phyloP scores from a whole-genome alignment of 92 coral and sea anemone genomes.

The Porites divaricata region DNA sequence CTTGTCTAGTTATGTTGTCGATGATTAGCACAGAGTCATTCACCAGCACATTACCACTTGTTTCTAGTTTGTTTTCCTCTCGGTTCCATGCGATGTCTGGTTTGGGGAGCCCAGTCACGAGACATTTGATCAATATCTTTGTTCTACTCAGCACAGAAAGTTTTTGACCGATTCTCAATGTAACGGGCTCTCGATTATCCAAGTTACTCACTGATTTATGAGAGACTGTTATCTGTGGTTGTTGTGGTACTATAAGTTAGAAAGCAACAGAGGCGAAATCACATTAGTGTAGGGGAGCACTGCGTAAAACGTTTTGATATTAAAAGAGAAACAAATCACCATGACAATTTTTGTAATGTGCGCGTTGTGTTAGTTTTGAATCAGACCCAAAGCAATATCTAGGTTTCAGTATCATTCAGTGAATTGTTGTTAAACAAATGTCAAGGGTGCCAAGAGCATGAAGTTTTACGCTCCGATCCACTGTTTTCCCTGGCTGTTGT shows the following conservation, averaged over 20 bases:
- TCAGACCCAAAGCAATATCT: no score
- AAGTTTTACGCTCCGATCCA: no score
- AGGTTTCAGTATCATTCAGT: no score
- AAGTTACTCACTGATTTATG: conserved; percentile 61
- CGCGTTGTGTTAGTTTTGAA: no score
- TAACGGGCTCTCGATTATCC: conserved; percentile 53
- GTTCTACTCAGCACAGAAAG: conserved; percentile 72
- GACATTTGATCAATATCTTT: conserved; percentile 80
- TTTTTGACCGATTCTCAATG: conserved; percentile 72
- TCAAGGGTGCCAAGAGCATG: no score
- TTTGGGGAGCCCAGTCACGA: conserved; percentile 82
- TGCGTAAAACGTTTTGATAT: no score
- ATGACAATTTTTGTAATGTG: no score
- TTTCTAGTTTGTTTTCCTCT: conserved; percentile 39
- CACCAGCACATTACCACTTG: conserved; percentile 48
- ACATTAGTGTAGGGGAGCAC: no score
- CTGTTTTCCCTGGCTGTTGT: no score
- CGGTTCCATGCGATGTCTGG: conserved; percentile 86
- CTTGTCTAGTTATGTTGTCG: conserved; percentile 27
- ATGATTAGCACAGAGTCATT: conserved; percentile 42
- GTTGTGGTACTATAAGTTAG: conserved; percentile 61
- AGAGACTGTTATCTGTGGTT: conserved; percentile 80
- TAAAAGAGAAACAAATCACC: no score
- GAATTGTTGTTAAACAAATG: no score
- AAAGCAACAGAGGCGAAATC: not conserved